phyloP scores from a whole-genome alignment of 2,888 invertebrate species.

The Clepsis dumicolana region DNA sequence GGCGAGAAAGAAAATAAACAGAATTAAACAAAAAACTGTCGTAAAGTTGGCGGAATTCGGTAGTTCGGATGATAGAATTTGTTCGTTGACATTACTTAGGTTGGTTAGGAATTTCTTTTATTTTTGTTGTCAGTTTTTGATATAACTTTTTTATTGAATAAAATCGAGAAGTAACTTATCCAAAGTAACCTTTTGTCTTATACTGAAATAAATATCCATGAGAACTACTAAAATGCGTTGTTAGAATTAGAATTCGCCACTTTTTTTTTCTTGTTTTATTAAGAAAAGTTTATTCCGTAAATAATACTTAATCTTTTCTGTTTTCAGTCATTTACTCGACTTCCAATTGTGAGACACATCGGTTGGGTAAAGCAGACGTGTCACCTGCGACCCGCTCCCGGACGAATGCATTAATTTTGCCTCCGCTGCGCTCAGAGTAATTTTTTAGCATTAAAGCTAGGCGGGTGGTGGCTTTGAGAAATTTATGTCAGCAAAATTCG shows the following conservation, averaged over 20 bases:
- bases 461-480: constrained; percentile 55
- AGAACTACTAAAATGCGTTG: not conserved
- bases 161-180: not conserved
- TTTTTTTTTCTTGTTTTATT: not conserved
- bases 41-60: constrained; percentile 37
- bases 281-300: not conserved
- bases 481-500: constrained; percentile 53
- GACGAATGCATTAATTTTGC: constrained; percentile 58
- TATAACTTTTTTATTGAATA: constrained; percentile 11
- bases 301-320: constrained; percentile 18
- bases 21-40: constrained; percentile 43
- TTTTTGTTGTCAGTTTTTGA: constrained; percentile 17
- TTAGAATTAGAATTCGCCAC: not conserved
- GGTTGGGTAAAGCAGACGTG: constrained; percentile 37
- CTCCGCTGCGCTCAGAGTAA: constrained; percentile 54
- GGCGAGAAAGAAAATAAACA: constrained; percentile 42
- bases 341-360: constrained; percentile 34
- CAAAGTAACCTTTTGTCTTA: not conserved
- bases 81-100: constrained; percentile 26
- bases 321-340: constrained; percentile 29
- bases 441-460: constrained; percentile 63
- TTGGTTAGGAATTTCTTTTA: constrained; percentile 10
- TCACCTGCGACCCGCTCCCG: constrained; percentile 50
- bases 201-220: not conserved
- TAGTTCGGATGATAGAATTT: constrained; percentile 36